phyloP scores from a whole-genome alignment of 2,797 vertebrate species.

The Myotis findleyi region DNA sequence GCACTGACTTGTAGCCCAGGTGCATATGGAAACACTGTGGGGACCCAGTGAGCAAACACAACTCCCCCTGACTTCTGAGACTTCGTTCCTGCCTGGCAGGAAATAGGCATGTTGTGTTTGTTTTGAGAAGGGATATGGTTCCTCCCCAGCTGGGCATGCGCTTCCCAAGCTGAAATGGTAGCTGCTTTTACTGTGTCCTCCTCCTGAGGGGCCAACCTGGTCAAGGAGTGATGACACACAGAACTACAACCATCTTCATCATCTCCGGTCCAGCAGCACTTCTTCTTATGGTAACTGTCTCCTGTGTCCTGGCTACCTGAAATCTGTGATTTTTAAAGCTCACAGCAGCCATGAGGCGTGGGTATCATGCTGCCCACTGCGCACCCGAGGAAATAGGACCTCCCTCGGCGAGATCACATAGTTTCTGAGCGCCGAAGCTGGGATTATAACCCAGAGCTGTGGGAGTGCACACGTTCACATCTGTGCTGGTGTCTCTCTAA shows the following conservation, averaged over 20 bases:
- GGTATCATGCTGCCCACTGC: neutral
- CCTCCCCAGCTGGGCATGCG: neutral
- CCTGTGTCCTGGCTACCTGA: neutral
- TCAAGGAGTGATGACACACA: neutral
- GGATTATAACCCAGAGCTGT: neutral
- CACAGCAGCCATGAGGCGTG: neutral
- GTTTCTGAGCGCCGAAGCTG: neutral
- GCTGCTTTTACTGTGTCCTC: neutral
- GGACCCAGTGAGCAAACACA: neutral
- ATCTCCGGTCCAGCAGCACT: neutral
- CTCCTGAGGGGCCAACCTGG: neutral
- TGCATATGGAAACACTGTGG: neutral
- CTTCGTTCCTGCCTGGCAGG: neutral
- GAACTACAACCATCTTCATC: neutral
- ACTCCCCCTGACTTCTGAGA: neutral
- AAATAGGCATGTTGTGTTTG: neutral
- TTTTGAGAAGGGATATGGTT: neutral
- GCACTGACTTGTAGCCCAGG: neutral
- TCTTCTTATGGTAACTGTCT: neutral
- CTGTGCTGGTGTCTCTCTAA: neutral
- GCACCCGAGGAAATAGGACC: neutral
- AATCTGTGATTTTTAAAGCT: neutral
- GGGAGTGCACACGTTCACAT: neutral
- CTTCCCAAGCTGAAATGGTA: neutral
- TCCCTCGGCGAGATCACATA: neutral